Conservation (phyloP, 2,797 vertebrate species). For the Scolopax bukidnonensis region DNA sequence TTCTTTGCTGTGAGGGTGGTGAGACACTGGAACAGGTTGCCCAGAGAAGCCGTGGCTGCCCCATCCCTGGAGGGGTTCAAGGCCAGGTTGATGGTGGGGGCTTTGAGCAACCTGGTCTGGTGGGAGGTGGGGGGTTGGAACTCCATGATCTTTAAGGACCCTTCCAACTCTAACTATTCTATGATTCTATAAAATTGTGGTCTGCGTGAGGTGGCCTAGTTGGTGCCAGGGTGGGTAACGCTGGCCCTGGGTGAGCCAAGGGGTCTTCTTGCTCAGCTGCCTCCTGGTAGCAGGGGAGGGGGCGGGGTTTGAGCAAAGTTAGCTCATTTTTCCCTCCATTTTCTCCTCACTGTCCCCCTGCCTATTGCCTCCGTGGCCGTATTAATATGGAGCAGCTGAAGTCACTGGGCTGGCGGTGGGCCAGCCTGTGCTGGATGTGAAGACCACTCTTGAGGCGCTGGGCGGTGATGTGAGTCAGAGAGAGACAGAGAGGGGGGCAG, state of each 20-base stretch:
- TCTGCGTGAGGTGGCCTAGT: neutral
- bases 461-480: slow-evolving; percentile 36
- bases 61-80: too few species aligned
- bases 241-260: accelerated
- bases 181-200: neutral
- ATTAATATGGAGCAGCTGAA: slow-evolving; percentile 76
- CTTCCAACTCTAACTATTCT: too few species aligned
- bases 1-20: too few species aligned
- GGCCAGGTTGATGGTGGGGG: too few species aligned
- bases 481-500: slow-evolving; percentile 15
- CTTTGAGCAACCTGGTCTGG: too few species aligned
- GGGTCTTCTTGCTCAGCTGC: neutral
- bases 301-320: neutral
- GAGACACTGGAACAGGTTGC: too few species aligned
- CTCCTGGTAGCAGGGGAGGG: neutral
- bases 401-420: slow-evolving; percentile 72
- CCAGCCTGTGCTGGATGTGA: slow-evolving; percentile 62
- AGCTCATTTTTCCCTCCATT: neutral
- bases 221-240: accelerated
- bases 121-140: too few species aligned
- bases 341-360: slow-evolving; percentile 23
- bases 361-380: slow-evolving; percentile 50
- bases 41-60: too few species aligned
- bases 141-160: too few species aligned
- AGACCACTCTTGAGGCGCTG: slow-evolving; percentile 20